Evolutionary conservation across 2,888 invertebrate species (phyloP), one percentile per base, ranked within the genome.

Genomic region (Amphiduros pacificus): DNA sequence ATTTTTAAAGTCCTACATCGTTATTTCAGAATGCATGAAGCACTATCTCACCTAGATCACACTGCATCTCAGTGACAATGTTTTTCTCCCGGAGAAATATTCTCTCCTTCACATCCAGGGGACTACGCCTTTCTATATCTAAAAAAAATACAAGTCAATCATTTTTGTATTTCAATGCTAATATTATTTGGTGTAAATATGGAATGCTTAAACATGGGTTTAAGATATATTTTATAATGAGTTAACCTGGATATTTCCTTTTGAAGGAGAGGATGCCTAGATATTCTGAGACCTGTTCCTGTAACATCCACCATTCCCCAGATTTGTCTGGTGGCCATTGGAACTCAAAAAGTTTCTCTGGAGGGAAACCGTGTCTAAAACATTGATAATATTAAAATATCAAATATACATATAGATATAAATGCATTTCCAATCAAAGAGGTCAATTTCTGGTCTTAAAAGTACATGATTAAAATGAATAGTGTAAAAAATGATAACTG

Each of bases 221-320:
- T n/a, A n/a, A n/a, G n/a, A n/a, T n/a, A n/a, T n/a, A n/a, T n/a
- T n/a, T n/a, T n/a, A n/a, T n/a, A n/a, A n/a, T n/a, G n/a, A n/a
- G n/a, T n/a, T n/a, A n/a, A 81, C 82, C 81, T 65, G 84, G 84
- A 67, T 84, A 84, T 70, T 96, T 94, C 68, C 98, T 87, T 82
- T 97, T 97, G 83, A 99, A 98, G 62, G 96, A 95, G 79, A 94
- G 96, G 32, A 98, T 92, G 41, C 92, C 92, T 65, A 99, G 86
- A 84, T 92, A 96, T 80, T 95, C 92, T 0, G 94, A 93, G 65
- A 99, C 91, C 82, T 91, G 98, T 81, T 98, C 98, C 83, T 98
- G 95, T 62, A 97, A 89, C 91, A 96, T 93, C 84, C 89, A 94
- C 55, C 91, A 91, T 74, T 95, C 91, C 54, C 89, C 88, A 53